These are phyloP conservation scores for Kryptolebias marmoratus DNA, from an alignment of 2,113 vertebrate species.

Conservation along the genomic window DNA sequence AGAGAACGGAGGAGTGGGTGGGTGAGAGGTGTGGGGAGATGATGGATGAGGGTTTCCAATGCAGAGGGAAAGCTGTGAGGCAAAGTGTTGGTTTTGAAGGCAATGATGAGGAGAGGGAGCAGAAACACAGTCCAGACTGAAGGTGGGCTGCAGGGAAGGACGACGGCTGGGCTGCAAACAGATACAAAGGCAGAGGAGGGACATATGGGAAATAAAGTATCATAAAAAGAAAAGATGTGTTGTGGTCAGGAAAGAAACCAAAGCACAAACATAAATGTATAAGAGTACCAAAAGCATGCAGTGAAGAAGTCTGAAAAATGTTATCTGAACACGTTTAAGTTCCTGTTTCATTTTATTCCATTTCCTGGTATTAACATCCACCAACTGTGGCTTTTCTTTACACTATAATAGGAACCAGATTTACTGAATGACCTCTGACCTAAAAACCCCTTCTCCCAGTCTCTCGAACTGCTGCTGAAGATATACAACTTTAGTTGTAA, in stretches of 20 bases:
- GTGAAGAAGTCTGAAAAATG: background rate
- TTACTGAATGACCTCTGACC: background rate
- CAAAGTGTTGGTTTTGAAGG: conserved; percentile 64
- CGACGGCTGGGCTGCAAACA: conserved; percentile 68
- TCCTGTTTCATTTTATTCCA: background rate
- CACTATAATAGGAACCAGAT: background rate
- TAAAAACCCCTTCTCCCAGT: background rate
- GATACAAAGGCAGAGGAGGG: conserved; percentile 58
- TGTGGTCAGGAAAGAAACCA: conserved; percentile 5
- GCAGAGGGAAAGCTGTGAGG: conserved; percentile 71
- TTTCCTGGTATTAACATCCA: background rate
- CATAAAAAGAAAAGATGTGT: conserved; percentile 5
- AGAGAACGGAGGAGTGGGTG: conserved; percentile 32
- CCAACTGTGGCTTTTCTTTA: background rate
- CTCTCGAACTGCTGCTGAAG: conserved; percentile 2
- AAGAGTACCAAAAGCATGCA: conserved; percentile 23
- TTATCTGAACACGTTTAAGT: background rate
- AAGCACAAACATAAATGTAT: conserved; percentile 20
- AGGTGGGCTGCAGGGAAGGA: conserved; percentile 67
- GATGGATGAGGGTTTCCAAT: conserved; percentile 51
- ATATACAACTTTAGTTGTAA: conserved; percentile 49
- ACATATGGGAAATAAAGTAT: conserved; percentile 31
- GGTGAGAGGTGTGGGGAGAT: conserved; percentile 40
- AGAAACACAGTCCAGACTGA: conserved; percentile 69
- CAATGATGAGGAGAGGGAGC: conserved; percentile 58